Evolutionary conservation across 2,797 vertebrate species (phyloP).

Genomic region (Chromis chromis): DNA sequence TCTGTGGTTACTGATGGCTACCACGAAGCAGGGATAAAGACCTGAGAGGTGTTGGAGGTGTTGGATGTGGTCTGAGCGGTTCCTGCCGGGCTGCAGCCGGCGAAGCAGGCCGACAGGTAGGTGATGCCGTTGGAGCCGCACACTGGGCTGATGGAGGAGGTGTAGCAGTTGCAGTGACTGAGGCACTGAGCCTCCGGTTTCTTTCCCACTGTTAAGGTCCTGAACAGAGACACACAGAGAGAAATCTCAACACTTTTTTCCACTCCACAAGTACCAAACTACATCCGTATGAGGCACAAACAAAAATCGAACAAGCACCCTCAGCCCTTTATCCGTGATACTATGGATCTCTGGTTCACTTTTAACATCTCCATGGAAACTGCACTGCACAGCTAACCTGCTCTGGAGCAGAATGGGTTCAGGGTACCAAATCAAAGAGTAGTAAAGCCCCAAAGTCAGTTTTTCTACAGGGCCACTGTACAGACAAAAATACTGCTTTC

Average conservation of each 20-base stretch:
- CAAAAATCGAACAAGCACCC: conserved; percentile 21
- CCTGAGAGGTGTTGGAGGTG: conserved; percentile 64
- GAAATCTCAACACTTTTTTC: conserved; percentile 4
- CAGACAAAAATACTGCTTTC: neutral
- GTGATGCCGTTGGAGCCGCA: conserved; percentile 95
- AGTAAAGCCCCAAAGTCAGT: conserved; percentile 10
- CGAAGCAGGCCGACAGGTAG: conserved; percentile 97
- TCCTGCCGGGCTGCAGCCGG: conserved; percentile 90
- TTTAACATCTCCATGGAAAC: conserved; percentile 69
- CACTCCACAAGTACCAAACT: neutral
- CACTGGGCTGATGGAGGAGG: conserved; percentile 95
- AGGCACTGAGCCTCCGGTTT: conserved; percentile 91
- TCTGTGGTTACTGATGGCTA: neutral
- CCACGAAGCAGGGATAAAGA: conserved; percentile 23
- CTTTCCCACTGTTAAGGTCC: conserved; percentile 82
- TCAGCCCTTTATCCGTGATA: conserved; percentile 15
- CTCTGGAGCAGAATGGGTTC: conserved; percentile 21
- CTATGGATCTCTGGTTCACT: conserved; percentile 19
- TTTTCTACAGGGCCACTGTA: neutral
- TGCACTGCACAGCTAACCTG: conserved; percentile 10
- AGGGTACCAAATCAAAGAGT: conserved; percentile 1
- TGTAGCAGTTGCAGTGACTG: conserved; percentile 94
- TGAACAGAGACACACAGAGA: conserved; percentile 60
- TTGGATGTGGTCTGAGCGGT: conserved; percentile 16
- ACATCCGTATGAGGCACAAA: conserved; percentile 11